Conservation (phyloP, 2,888 invertebrate species). For the Leuctra nigra region DNA sequence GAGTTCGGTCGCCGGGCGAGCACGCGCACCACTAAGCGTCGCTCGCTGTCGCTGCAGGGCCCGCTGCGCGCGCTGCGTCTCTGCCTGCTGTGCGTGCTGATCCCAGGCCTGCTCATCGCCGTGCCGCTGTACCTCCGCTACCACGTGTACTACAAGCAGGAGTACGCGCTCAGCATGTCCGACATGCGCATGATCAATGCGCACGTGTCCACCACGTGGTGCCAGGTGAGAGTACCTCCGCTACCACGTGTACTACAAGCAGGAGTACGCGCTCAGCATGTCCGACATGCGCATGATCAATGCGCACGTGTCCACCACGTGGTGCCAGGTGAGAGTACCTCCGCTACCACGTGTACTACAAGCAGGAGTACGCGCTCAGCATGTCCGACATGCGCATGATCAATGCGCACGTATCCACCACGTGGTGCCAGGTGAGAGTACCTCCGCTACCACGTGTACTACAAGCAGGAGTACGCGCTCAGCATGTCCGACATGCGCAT, state of each 20-base stretch:
- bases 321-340: conserved; percentile 75
- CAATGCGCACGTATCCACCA: conserved; percentile 66
- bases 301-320: conserved; percentile 65
- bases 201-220: conserved; percentile 71
- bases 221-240: conserved; percentile 61
- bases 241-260: conserved; percentile 61
- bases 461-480: conserved; percentile 62
- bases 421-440: conserved; percentile 77
- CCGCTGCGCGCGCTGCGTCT: conserved; percentile 56
- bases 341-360: conserved; percentile 61
- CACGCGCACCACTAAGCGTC: neutral
- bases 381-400: conserved; percentile 73
- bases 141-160: conserved; percentile 60
- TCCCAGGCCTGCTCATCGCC: conserved; percentile 61
- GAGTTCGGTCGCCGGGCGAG: conserved; percentile 5
- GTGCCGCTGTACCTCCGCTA: conserved; percentile 65
- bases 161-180: conserved; percentile 68
- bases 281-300: conserved; percentile 74
- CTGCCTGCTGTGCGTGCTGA: conserved; percentile 53
- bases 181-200: conserved; percentile 69
- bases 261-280: conserved; percentile 63
- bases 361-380: conserved; percentile 63
- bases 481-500: conserved; percentile 62
- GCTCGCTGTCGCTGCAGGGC: conserved; percentile 36
- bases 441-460: conserved; percentile 62